Evolutionary conservation across 2,888 invertebrate species (phyloP), one percentile per base, ranked within the genome.

Genomic region (Andrena chrysosceles): DNA sequence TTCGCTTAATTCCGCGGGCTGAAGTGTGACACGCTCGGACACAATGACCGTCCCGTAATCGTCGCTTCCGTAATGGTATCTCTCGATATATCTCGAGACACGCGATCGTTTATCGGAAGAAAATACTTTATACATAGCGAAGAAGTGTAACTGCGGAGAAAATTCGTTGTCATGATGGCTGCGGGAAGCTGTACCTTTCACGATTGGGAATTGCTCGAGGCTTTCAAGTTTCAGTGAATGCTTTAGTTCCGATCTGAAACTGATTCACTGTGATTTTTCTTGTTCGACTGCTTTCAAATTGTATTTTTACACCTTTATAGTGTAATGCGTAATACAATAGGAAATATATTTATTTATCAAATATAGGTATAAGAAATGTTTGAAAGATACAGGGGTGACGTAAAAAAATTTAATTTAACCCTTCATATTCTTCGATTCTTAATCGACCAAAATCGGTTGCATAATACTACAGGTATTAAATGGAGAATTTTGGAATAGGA

Each of bases 1-100:
- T 75, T 83, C 83, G 80, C 69, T 82, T 88, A 88, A 87, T 86
- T 81, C 72, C 75, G 35, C 48, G 20, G 71, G 63, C 31, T 63
- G n/a, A 67, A 59, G 26, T 72, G 64, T 72, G 84, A 81, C 79
- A 70, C 74, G 70, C 54, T 64, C 64, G 35, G 60, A 74, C 66
- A 62, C 64, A 68, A 64, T 72, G 71, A 81, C 26, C 10, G n/a
- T 56, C 35, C 29, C 54, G 33, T 76, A 64, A 77, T 69, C 67
- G 31, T 68, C 56, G 63, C 72, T 80, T 59, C 73, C 73, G 62
- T 72, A 59, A 59, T 42, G 16, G 31, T 33, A 78, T 77, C 64
- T 70, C 78, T 59, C 23, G 29, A 35, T 77, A 69, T 64, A 59
- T 77, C 69, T 33, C 29, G 63, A 10, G 33, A 77, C 63, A 20